Evolutionary conservation across 2,888 invertebrate species (phyloP).

Genomic region (Pyralis farinalis): DNA sequence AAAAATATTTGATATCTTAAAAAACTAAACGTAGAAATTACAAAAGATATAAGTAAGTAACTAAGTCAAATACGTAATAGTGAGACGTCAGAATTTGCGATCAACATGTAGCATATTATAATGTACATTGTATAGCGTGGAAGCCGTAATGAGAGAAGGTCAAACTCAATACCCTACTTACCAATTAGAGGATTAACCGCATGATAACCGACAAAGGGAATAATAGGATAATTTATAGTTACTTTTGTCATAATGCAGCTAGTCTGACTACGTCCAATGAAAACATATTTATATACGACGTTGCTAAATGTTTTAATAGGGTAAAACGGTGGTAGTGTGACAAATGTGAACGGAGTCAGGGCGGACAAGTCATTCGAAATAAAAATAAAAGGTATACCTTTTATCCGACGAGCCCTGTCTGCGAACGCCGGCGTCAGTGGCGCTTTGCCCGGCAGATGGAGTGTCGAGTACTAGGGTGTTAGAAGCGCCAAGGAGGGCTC

Average conservation of each 20-base stretch:
- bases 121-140: conserved; percentile 31
- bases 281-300: conserved; percentile 26
- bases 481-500: conserved; percentile 70
- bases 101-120: conserved; percentile 12
- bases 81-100: conserved; percentile 2
- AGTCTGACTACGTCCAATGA: conserved; percentile 24
- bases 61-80: too few species aligned
- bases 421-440: conserved; percentile 69
- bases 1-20: too few species aligned
- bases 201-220: conserved; percentile 31
- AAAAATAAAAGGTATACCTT: conserved; percentile 55
- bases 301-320: conserved; percentile 34
- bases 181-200: conserved; percentile 48
- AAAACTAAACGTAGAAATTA: too few species aligned
- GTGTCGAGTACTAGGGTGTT: conserved; percentile 43
- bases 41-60: too few species aligned
- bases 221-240: conserved; percentile 21
- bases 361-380: conserved; percentile 45
- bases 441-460: conserved; percentile 49
- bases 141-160: conserved; percentile 63
- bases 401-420: conserved; percentile 63
- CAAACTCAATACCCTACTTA: conserved; percentile 42
- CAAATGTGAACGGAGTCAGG: conserved; percentile 44
- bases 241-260: conserved; percentile 51
- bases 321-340: conserved; percentile 45